These are phyloP conservation scores for Numenius arquata DNA, from an alignment of 2,113 vertebrate genomes.

Conservation along the genomic window DNA sequence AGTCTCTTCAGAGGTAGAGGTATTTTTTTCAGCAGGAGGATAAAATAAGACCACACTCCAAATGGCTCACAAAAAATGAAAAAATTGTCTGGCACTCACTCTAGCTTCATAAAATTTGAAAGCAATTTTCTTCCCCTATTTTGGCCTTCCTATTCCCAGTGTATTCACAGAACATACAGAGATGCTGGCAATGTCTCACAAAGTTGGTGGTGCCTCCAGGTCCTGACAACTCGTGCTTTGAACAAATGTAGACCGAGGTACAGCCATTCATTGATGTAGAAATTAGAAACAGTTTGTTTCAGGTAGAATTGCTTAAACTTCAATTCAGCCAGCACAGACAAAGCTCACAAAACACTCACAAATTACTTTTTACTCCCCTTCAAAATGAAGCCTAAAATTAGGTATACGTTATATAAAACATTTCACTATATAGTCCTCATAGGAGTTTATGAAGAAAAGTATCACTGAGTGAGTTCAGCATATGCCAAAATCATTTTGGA, in stretches of 20 bases:
- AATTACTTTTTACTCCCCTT: conserved; percentile 52
- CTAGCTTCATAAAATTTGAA: conserved; percentile 12
- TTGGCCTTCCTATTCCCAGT: neutral
- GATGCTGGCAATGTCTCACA: conserved; percentile 23
- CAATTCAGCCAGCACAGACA: conserved; percentile 13
- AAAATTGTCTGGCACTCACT: neutral
- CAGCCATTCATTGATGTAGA: neutral
- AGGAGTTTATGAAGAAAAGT: conserved; percentile 21
- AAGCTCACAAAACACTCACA: conserved; percentile 5
- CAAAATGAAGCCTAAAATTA: conserved; percentile 48
- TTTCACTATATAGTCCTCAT: neutral
- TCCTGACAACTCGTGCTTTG: conserved; percentile 27
- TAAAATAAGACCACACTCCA: neutral
- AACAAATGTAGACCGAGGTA: conserved; percentile 15
- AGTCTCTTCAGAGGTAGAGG: neutral
- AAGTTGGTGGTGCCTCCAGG: conserved; percentile 23
- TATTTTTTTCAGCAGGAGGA: neutral
- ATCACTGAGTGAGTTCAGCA: conserved; percentile 44
- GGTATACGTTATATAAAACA: conserved; percentile 42
- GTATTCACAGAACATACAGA: neutral
- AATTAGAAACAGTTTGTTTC: conserved; percentile 47
- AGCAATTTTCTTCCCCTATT: conserved; percentile 4
- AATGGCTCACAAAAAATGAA: neutral
- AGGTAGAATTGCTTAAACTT: conserved; percentile 24
- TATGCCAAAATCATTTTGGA: conserved; percentile 61